These are phyloP conservation scores for Hemiprocne comata DNA, from an alignment of 2,113 vertebrate species.

Conservation along the genomic window DNA sequence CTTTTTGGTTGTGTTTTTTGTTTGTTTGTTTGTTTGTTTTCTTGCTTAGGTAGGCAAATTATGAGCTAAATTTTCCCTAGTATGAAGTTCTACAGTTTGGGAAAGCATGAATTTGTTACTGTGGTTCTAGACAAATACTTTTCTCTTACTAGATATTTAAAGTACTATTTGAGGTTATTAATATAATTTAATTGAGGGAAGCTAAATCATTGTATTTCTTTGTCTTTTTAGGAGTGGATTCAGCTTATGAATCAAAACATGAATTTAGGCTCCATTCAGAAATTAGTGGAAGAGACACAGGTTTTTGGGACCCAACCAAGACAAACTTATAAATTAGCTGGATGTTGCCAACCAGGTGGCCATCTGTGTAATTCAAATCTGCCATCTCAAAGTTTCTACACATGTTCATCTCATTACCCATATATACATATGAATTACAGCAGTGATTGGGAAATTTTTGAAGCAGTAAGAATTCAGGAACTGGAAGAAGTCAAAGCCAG, in stretches of 20 bases:
- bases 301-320: neutral
- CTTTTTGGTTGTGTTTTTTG: neutral
- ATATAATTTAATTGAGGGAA: neutral
- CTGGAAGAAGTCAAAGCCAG: conserved; percentile 74
- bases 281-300: conserved; percentile 39
- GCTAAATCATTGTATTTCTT: neutral
- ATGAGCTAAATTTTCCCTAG: neutral
- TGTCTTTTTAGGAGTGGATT: conserved; percentile 32
- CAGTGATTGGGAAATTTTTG: conserved; percentile 65
- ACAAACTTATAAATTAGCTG: neutral
- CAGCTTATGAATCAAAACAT: neutral
- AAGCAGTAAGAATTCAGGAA: conserved; percentile 66
- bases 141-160: neutral
- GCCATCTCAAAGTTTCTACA: neutral
- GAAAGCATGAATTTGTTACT: neutral
- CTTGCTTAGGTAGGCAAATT: neutral
- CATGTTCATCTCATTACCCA: neutral
- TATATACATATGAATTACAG: neutral
- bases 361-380: neutral
- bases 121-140: neutral
- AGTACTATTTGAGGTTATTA: neutral
- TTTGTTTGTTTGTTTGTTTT: neutral
- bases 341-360: neutral
- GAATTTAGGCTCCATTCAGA: conserved; percentile 42
- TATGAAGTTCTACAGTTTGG: neutral